A percentile compares a stretch with the other conserved stretches of the same genome.
phyloP scores from a whole-genome alignment of 2,113 vertebrate species.

The Clupea harengus region DNA sequence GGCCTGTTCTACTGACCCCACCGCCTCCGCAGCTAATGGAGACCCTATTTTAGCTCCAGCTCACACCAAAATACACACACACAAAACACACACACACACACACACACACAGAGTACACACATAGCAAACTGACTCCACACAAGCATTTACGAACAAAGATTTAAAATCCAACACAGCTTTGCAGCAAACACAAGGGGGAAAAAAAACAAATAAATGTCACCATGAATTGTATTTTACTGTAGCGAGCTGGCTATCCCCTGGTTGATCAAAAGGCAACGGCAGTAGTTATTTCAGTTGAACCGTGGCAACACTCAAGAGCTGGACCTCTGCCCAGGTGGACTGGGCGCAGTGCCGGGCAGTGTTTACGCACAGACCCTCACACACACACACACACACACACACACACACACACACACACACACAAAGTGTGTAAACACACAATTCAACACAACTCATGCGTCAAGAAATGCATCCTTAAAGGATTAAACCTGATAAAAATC shows the following conservation, averaged over 20 bases:
- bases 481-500: slow-evolving; percentile 1
- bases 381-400: neutral
- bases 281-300: neutral
- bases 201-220: neutral
- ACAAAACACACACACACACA: neutral
- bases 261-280: neutral
- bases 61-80: neutral
- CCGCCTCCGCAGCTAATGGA: neutral
- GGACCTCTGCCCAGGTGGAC: no score
- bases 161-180: no score
- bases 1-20: neutral
- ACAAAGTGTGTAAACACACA: neutral
- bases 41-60: slow-evolving; percentile 1
- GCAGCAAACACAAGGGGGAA: neutral
- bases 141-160: neutral
- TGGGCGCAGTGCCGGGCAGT: no score
- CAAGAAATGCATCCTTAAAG: neutral
- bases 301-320: neutral
- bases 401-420: neutral
- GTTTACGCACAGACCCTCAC: no score
- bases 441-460: no score
- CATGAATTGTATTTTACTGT: neutral
- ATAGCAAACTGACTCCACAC: neutral
- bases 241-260: neutral
- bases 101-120: neutral